These are phyloP conservation scores for Nesoenas mayeri DNA, from an alignment of 2,113 vertebrate species.

Conservation along the genomic window DNA sequence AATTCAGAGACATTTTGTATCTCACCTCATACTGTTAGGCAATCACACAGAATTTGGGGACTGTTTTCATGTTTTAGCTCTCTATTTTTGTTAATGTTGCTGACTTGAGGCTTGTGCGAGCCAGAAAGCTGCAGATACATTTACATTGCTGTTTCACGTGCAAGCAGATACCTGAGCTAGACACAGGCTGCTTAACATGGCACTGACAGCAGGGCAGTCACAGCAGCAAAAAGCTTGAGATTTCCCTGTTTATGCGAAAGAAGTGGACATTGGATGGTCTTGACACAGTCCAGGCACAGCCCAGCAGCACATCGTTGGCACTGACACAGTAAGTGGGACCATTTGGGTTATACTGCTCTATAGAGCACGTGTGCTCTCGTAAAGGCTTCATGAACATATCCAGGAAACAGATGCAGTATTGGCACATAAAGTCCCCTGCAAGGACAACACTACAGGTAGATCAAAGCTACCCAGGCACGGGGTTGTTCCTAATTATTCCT, in stretches of 20 bases:
- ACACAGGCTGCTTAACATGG: rapidly evolving
- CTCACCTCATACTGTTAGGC: background rate
- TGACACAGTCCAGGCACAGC: background rate
- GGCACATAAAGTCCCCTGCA: constrained; percentile 5
- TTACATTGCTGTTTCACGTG: rapidly evolving
- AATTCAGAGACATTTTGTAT: background rate
- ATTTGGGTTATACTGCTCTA: background rate
- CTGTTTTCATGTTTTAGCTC: background rate
- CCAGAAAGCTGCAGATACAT: background rate
- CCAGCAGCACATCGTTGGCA: background rate
- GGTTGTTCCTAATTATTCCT: constrained; percentile 37
- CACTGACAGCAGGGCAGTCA: no score
- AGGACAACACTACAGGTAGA: constrained; percentile 54
- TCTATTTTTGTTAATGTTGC: background rate
- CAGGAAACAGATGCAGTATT: constrained; percentile 33
- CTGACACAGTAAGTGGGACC: background rate
- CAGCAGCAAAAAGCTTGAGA: background rate
- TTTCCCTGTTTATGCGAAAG: background rate
- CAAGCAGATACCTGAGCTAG: background rate
- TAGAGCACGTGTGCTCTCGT: background rate
- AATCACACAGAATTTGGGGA: background rate
- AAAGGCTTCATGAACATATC: constrained; percentile 3
- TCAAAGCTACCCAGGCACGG: constrained; percentile 54
- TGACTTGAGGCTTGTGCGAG: background rate
- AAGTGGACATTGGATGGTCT: background rate